Conservation (phyloP, 2,888 invertebrate genomes). For the Teleogryllus oceanicus region DNA sequence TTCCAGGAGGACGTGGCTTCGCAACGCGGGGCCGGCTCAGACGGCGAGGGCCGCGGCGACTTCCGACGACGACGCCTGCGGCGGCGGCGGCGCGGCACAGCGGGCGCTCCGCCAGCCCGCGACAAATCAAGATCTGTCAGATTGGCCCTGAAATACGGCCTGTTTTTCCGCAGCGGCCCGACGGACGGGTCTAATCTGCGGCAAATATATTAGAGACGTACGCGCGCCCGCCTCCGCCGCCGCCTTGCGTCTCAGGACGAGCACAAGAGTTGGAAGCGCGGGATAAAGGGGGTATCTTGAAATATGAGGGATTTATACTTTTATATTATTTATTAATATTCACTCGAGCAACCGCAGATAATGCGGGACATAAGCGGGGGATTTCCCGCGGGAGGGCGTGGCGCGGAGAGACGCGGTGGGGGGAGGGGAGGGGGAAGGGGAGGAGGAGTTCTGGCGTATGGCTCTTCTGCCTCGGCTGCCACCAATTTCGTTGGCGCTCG, state of each 20-base stretch:
- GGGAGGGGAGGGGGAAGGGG: not conserved
- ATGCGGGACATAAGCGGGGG: conserved; percentile 7
- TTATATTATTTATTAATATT: conserved; percentile 9
- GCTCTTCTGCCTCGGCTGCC: no score
- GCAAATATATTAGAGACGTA: conserved; percentile 18
- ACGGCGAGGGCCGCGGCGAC: not conserved
- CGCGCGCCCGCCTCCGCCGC: not conserved
- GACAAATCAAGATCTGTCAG: conserved; percentile 18
- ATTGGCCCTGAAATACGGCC: conserved; percentile 18
- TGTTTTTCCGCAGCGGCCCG: not conserved
- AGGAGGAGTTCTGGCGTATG: not conserved
- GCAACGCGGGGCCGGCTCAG: not conserved
- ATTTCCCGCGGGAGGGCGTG: not conserved
- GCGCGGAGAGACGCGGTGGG: not conserved
- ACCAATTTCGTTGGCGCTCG: no score
- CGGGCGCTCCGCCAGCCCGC: not conserved
- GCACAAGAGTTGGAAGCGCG: not conserved
- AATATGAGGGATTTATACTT: conserved; percentile 11
- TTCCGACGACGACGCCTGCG: not conserved
- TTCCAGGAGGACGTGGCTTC: not conserved
- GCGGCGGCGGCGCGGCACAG: not conserved
- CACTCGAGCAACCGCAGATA: conserved; percentile 8
- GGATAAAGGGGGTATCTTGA: conserved; percentile 18
- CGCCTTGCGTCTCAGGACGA: not conserved
- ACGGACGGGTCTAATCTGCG: conserved; percentile 18